Conservation (phyloP, 2,888 invertebrate genomes). For the Drosophila peninsularis region DNA sequence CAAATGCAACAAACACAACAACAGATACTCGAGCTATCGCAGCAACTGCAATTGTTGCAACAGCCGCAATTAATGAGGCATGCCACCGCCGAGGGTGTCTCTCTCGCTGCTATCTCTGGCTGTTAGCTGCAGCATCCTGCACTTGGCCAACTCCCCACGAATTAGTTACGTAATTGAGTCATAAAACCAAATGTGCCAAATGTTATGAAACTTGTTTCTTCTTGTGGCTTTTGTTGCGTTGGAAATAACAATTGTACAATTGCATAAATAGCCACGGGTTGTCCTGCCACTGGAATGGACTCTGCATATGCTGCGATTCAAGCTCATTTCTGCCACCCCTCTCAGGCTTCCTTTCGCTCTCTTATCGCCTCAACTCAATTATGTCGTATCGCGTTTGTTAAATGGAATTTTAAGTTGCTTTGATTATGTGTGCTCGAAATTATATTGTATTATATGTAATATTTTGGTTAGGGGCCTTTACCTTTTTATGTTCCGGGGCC, state of each 20-base stretch:
- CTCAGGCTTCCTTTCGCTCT: not conserved
- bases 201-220: constrained; percentile 63
- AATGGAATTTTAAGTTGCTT: constrained; percentile 75
- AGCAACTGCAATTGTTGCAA: constrained; percentile 55
- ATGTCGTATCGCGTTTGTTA: constrained; percentile 74
- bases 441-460: constrained; percentile 58
- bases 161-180: constrained; percentile 83
- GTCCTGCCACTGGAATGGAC: constrained; percentile 56
- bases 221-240: not conserved
- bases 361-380: constrained; percentile 61
- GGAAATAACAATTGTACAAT: constrained; percentile 72
- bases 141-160: constrained; percentile 71
- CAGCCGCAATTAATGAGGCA: constrained; percentile 63
- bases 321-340: not conserved
- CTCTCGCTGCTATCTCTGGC: constrained; percentile 24
- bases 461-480: constrained; percentile 50
- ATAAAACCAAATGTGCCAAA: constrained; percentile 85
- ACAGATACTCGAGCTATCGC: constrained; percentile 41
- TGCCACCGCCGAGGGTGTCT: constrained; percentile 32
- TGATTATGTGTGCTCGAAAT: constrained; percentile 66
- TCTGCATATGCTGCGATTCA: constrained; percentile 68
- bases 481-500: constrained; percentile 29
- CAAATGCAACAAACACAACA: constrained; percentile 8
- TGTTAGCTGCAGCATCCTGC: constrained; percentile 33
- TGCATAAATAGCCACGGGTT: constrained; percentile 73